A percentile compares a stretch with the other conserved stretches of the same genome.
Evolutionary conservation across 2,113 vertebrate genomes (phyloP).

Genomic region (Formicarius rufipectus): DNA sequence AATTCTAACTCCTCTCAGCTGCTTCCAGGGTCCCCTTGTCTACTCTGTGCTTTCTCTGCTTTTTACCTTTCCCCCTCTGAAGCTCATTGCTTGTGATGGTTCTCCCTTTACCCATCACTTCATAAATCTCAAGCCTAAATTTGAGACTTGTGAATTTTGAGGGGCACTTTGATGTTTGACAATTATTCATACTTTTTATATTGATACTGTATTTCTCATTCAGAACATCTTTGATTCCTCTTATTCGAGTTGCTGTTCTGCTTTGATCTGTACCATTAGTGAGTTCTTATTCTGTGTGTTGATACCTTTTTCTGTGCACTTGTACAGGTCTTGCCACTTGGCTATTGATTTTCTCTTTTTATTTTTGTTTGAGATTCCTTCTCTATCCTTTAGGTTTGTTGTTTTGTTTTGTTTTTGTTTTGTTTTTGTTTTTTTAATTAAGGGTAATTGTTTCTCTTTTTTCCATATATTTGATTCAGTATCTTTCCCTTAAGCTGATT

Average conservation of each 20-base stretch:
- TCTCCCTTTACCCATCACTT: background rate
- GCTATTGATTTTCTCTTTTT: background rate
- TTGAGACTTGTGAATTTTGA: background rate
- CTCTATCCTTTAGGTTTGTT: background rate
- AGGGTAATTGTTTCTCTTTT: background rate
- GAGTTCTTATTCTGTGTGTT: background rate
- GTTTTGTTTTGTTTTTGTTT: background rate
- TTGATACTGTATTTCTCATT: constrained; percentile 28
- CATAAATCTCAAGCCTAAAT: background rate
- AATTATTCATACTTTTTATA: background rate
- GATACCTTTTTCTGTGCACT: background rate
- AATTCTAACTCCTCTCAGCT: background rate
- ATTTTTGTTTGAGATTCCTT: background rate
- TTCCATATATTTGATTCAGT: background rate
- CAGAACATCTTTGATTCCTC: background rate
- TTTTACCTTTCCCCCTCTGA: background rate
- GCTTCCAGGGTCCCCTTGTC: background rate
- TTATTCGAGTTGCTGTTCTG: background rate
- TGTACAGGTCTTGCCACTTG: background rate
- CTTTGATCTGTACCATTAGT: constrained; percentile 34
- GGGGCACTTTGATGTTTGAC: constrained; percentile 4
- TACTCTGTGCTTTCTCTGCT: background rate
- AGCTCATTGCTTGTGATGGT: background rate
- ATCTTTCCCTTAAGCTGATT: background rate
- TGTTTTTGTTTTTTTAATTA: background rate